These are phyloP conservation scores for Nipponia nippon DNA, from an alignment of 2,113 vertebrate genomes.

Conservation along the genomic window DNA sequence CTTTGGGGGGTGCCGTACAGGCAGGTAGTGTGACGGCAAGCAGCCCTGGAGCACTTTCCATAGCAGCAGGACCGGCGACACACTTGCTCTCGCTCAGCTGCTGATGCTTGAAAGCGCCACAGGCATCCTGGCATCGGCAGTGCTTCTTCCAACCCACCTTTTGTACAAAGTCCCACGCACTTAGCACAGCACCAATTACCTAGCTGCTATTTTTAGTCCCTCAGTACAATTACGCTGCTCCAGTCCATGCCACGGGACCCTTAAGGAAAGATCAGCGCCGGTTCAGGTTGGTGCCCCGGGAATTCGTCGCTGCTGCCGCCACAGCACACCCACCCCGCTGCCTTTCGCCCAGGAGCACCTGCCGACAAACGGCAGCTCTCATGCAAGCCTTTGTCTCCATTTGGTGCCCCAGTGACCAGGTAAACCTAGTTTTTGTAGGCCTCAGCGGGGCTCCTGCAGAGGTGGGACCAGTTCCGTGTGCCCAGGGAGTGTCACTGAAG, in stretches of 20 bases:
- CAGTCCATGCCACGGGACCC: rapidly evolving
- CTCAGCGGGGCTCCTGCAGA: background rate
- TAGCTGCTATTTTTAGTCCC: background rate
- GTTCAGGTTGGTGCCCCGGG: background rate
- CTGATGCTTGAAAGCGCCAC: background rate
- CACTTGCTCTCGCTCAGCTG: background rate
- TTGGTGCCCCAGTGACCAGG: rapidly evolving
- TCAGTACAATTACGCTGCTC: rapidly evolving
- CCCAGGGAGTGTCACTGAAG: background rate
- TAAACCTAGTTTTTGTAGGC: background rate
- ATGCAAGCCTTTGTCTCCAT: rapidly evolving
- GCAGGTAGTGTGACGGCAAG: background rate
- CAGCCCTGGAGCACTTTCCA: background rate
- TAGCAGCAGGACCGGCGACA: background rate
- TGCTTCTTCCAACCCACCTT: background rate
- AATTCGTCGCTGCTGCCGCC: background rate
- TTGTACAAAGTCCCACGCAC: rapidly evolving
- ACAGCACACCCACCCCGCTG: background rate
- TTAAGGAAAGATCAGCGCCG: background rate
- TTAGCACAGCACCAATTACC: background rate
- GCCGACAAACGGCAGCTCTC: rapidly evolving
- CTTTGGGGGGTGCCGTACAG: background rate
- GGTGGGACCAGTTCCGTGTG: background rate
- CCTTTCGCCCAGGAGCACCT: background rate
- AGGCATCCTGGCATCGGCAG: rapidly evolving